phyloP scores from a whole-genome alignment of 2,113 vertebrate genomes.

The Myotis yumanensis region DNA sequence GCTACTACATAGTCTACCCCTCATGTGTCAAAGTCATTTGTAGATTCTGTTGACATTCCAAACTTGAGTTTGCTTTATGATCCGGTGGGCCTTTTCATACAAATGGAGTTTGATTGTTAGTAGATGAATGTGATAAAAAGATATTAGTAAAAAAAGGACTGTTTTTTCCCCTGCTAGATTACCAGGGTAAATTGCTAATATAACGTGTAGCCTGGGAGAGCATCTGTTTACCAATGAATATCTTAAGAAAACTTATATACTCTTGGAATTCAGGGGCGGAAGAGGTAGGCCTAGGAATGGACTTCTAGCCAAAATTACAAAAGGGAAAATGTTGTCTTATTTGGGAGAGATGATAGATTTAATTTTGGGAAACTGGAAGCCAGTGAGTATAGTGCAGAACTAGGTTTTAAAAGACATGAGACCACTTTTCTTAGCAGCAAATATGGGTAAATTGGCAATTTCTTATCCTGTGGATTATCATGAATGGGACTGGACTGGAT shows the following conservation, averaged over 20 bases:
- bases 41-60: background rate
- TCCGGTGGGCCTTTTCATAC: background rate
- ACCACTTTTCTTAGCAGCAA: background rate
- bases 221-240: background rate
- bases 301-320: slow-evolving; percentile 8
- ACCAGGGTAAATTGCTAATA: background rate
- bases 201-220: background rate
- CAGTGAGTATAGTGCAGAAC: background rate
- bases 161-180: slow-evolving; percentile 3
- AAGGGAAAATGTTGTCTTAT: background rate
- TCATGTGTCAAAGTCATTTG: background rate
- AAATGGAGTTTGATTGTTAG: background rate
- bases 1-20: background rate
- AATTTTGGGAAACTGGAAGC: slow-evolving; percentile 33
- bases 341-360: slow-evolving; percentile 29
- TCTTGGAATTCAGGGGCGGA: background rate
- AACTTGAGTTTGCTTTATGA: background rate
- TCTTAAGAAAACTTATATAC: background rate
- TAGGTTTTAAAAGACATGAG: background rate
- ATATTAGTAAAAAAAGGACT: background rate
- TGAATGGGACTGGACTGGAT: background rate
- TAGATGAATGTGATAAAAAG: slow-evolving; percentile 22
- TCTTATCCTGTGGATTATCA: background rate
- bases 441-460: background rate
- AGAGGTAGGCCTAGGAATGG: background rate